Percentiles rank a stretch among this genome's conserved stretches.
Evolutionary conservation across 1,140 invertebrate genomes (phyloP).

Genomic region (Hirudo medicinalis): DNA sequence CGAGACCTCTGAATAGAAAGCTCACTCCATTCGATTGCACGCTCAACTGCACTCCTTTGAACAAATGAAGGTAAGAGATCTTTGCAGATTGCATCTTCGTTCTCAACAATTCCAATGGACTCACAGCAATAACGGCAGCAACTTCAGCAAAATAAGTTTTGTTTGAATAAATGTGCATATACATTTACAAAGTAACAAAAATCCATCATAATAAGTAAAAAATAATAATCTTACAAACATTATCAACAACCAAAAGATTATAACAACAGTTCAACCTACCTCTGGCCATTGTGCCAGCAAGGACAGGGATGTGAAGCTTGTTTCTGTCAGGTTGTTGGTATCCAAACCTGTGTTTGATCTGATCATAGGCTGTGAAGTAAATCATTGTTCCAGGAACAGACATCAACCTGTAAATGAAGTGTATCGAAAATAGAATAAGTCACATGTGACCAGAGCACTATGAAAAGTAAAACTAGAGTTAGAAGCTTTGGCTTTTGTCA

Average conservation of each 20-base stretch:
- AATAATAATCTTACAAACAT: too few relatives aligned
- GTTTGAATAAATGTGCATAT: too few relatives aligned
- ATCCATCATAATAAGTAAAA: too few relatives aligned
- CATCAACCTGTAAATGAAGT: conserved; percentile 49
- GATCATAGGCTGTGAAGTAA: conserved; percentile 97
- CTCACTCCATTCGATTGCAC: conserved; percentile 53
- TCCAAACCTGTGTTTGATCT: conserved; percentile 48
- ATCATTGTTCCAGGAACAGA: conserved; percentile 87
- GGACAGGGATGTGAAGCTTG: conserved; percentile 33
- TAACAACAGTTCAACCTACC: conserved; percentile 30
- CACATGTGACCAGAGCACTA: too few relatives aligned
- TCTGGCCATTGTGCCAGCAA: conserved; percentile 68
- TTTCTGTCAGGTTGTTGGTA: conserved; percentile 24
- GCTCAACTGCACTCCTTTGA: conserved; percentile 53
- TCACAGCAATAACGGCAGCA: conserved; percentile 43
- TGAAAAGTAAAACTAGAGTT: too few relatives aligned
- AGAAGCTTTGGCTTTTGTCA: too few relatives aligned
- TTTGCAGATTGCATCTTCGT: conserved; percentile 95
- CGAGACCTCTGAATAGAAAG: conserved; percentile 76
- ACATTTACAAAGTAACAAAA: too few relatives aligned
- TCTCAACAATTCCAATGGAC: conserved; percentile 82
- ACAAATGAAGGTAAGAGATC: conserved; percentile 61
- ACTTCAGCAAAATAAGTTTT: too few relatives aligned
- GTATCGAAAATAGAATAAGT: too few relatives aligned
- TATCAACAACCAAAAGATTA: background rate